Base-by-base conservation (phyloP, 2,888 invertebrate species). In the Diarsia brunnea region DNA sequence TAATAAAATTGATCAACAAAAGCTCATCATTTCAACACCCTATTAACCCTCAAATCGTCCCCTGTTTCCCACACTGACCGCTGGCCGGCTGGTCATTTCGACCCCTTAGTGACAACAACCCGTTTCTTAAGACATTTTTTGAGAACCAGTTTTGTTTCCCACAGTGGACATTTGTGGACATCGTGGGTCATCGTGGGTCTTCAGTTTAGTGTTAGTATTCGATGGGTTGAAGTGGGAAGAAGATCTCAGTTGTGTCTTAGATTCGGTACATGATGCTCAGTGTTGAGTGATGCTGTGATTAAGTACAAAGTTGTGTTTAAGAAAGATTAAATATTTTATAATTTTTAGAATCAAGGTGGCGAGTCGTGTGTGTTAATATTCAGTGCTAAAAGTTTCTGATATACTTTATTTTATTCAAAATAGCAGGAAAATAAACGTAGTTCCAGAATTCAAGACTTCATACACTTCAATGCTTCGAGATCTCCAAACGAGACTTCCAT, bases 31-130 rank as follows among this genome's bases (percentile, higher is more conserved):
- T 63, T 77, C 73, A 68, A 65, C 78, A 77, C 76, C 69, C 81
- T 53, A 65, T 79, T 81, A 81, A 87, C 86, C 84, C 84, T 80
- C 24, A 68, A 63, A 75, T 12, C 69, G 61, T 66, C 85, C 82
- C 86, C 70, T 64, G 71, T 73, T 92, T 92, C 92, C 88, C 92
- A 92, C 92, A 87, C 85, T 92, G 93, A 91, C 92, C 93, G 87
- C 87, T 90, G 92, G 89, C 92, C 93, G 84, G 87, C 84, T 74
- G 90, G 89, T 86, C 86, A 84, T 73, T 87, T 84, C 80, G 84
- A 89, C 90, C 92, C 90, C 82, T 85, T 74, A 89, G 86, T 88
- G 81, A 75, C 84, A 88, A 87, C 84, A 87, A 88, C 87, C 64
- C 76, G 86, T 79, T 86, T 74, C 84, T 88, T 89, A 89, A 91